Evolutionary conservation across 2,888 invertebrate species (phyloP), one percentile per base, ranked within the genome.

Genomic region (Graphium colonna): DNA sequence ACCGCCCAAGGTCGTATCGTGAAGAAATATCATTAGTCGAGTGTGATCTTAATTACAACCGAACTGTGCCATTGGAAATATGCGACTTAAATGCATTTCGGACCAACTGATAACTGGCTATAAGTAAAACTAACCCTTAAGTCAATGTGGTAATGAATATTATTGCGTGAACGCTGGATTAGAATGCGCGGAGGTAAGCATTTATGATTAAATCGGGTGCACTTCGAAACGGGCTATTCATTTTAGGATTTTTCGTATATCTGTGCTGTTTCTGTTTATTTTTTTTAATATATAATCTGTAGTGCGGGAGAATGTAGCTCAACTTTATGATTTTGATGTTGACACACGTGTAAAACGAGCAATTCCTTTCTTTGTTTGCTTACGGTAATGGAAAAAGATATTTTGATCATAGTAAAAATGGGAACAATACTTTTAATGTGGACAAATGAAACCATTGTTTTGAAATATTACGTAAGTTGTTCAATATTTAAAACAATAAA

Each of bases 11-110:
- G 73, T 58, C 65, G 60, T 54, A 52, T 55, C 60, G 60, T 70
- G 67, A 64, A 71, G 70, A 72, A 70, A 71, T 69, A 66, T 67
- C 68, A 68, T 69, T 69, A 68, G 68, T 68, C 61, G 62, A 60
- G 57, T 57, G 63, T 63, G 63, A 55, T 70, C 68, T 74, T 75
- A 79, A 79, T 78, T 77, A 68, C 68, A 61, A 59, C 60, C 62
- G 61, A 55, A 55, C 50, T 26, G 46, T 55, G 46, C 41, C 50
- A 46, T 50, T 54, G 49, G 45, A 40, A 41, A 36, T 54, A 44
- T 21, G 40, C 47, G 41, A 18, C 39, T 31, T 52, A 49, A 54
- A 31, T 54, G 43, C 53, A 53, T 49, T 53, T 54, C 13, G 44
- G 49, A 39, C 39, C 44, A n/a, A n/a, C n/a, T 28, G 47, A 47